Percentiles rank a stretch among this genome's conserved stretches.
These are phyloP conservation scores for Neoscelio sp. DNA, from an alignment of 2,888 invertebrate species.

Conservation along the genomic window DNA sequence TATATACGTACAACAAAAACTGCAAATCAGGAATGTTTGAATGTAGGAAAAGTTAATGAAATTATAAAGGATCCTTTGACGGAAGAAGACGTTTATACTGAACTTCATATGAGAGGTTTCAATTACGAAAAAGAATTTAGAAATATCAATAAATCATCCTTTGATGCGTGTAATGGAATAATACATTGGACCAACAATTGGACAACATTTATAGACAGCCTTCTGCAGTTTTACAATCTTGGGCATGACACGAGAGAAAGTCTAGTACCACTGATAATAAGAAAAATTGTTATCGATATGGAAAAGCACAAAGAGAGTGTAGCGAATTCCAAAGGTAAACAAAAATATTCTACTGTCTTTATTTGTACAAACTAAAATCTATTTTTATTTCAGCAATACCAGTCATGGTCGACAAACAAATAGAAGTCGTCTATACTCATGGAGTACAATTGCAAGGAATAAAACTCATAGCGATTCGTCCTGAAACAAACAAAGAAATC, in stretches of 20 bases:
- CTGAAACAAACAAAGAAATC: slow-evolving; percentile 81
- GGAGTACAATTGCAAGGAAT: slow-evolving; percentile 52
- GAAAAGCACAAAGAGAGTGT: slow-evolving; percentile 73
- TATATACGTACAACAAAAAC: slow-evolving; percentile 86
- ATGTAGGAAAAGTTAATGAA: neutral
- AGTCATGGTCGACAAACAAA: slow-evolving; percentile 25
- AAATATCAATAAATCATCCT: slow-evolving; percentile 83
- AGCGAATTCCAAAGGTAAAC: slow-evolving; percentile 20
- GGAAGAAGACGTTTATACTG: slow-evolving; percentile 81
- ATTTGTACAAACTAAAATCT: slow-evolving; percentile 96
- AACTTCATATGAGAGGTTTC: slow-evolving; percentile 84
- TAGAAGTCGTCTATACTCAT: slow-evolving; percentile 13
- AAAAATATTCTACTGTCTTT: slow-evolving; percentile 91
- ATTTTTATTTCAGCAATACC: slow-evolving; percentile 83
- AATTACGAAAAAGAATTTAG: slow-evolving; percentile 84
- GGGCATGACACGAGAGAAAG: slow-evolving; percentile 82
- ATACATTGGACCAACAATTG: slow-evolving; percentile 86
- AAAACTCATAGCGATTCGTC: slow-evolving; percentile 84
- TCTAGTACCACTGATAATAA: slow-evolving; percentile 85
- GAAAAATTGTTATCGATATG: slow-evolving; percentile 85
- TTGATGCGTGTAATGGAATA: slow-evolving; percentile 80
- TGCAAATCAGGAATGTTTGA: slow-evolving; percentile 65
- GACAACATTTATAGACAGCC: slow-evolving; percentile 88
- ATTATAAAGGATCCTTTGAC: slow-evolving; percentile 32
- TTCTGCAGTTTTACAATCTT: slow-evolving; percentile 86